Percentiles rank a stretch among this genome's conserved stretches.
phyloP scores from a whole-genome alignment of 2,888 invertebrate species.

The Bombylius discolor region DNA sequence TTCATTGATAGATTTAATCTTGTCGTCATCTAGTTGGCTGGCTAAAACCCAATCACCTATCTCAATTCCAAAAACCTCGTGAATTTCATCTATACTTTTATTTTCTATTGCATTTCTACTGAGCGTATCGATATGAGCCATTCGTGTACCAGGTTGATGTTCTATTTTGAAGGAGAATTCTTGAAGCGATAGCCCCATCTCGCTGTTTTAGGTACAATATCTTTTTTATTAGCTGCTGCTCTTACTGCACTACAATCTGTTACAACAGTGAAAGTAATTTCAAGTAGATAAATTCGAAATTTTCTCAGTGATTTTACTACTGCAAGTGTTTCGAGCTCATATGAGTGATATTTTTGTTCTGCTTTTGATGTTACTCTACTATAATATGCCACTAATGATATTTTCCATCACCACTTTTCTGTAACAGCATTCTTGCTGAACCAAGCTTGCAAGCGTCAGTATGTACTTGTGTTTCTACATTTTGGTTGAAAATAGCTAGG shows the following conservation, averaged over 20 bases:
- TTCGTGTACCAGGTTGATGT: background rate
- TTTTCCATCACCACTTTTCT: conserved; percentile 10
- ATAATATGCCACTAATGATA: conserved; percentile 18
- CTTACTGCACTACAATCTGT: conserved; percentile 19
- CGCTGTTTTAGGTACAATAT: conserved; percentile 4
- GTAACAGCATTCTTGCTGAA: conserved; percentile 16
- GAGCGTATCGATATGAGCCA: background rate
- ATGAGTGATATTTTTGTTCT: conserved; percentile 21
- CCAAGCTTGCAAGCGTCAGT: conserved; percentile 19
- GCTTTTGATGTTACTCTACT: conserved; percentile 17
- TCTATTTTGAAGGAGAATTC: background rate
- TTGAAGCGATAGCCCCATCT: conserved; percentile 2
- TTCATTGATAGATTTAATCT: background rate
- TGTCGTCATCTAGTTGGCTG: background rate
- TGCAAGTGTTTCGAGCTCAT: background rate
- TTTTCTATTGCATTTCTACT: background rate
- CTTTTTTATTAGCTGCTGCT: conserved; percentile 11
- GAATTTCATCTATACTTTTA: no score
- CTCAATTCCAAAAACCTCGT: background rate
- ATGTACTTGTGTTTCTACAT: conserved; percentile 15
- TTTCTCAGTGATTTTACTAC: conserved; percentile 1
- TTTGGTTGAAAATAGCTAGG: conserved; percentile 12
- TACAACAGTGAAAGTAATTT: conserved; percentile 9
- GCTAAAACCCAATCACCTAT: conserved; percentile 5
- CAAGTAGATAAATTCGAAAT: conserved; percentile 3